Evolutionary conservation across 2,888 invertebrate species (phyloP).

Genomic region (Xanthia togata): DNA sequence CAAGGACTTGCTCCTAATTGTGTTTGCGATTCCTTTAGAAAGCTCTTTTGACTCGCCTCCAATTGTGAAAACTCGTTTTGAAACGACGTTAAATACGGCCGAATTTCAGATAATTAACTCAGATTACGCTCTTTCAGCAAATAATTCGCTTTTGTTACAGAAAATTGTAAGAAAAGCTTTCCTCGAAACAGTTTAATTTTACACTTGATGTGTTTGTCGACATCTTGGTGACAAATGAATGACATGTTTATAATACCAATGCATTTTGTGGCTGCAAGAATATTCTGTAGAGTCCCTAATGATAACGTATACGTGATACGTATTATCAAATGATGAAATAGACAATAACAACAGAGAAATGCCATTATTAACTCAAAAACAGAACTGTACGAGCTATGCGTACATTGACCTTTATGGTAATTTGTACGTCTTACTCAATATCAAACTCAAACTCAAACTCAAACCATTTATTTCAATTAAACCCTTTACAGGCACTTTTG

Average conservation of each 20-base stretch:
- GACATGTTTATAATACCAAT: not conserved
- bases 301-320: not conserved
- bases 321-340: conserved; percentile 3
- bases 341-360: not conserved
- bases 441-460: no score
- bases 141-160: conserved; percentile 84
- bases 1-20: conserved; percentile 86
- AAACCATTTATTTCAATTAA: no score
- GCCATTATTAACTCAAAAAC: not conserved
- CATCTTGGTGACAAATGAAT: not conserved
- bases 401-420: no score
- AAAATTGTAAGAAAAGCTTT: conserved; percentile 66
- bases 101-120: conserved; percentile 89
- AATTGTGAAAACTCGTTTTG: conserved; percentile 86
- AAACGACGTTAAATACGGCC: conserved; percentile 87
- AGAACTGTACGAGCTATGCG: not conserved
- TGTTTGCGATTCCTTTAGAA: conserved; percentile 88
- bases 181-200: conserved; percentile 26
- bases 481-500: no score
- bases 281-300: no score
- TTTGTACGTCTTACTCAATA: no score
- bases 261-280: not conserved
- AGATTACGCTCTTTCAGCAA: conserved; percentile 85
- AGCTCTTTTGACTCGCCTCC: conserved; percentile 86
- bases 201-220: not conserved